Evolutionary conservation across 2,113 vertebrate genomes (phyloP).

Genomic region (Arothron firmamentum): DNA sequence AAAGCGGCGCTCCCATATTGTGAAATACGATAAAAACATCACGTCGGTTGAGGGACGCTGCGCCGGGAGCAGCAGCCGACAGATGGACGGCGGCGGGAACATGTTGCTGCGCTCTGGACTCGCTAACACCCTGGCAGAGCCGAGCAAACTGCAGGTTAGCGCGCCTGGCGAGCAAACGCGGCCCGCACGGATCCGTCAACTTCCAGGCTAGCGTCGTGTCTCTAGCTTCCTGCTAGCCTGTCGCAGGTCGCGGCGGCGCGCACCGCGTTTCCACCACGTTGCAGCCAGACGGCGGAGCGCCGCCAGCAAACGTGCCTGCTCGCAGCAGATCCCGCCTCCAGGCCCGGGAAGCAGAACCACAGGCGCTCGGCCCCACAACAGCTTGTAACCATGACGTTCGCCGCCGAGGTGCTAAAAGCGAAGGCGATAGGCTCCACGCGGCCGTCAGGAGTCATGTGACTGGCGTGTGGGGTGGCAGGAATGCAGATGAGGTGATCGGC

Average conservation of each 20-base stretch:
- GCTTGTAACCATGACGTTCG: conserved; percentile 54
- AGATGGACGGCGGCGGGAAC: conserved; percentile 64
- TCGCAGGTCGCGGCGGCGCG: conserved; percentile 51
- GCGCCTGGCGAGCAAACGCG: conserved; percentile 26
- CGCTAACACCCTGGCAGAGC: conserved; percentile 59
- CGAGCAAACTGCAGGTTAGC: conserved; percentile 42
- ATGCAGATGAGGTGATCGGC: conserved; percentile 24
- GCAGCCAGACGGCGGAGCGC: conserved; percentile 50
- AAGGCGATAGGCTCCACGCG: conserved; percentile 42
- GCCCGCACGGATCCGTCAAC: conserved; percentile 33
- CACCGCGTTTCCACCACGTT: conserved; percentile 23
- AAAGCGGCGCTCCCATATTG: conserved; percentile 55
- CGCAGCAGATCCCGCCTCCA: conserved; percentile 36
- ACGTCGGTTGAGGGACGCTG: conserved; percentile 49
- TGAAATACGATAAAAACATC: conserved; percentile 61
- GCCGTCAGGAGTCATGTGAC: conserved; percentile 33
- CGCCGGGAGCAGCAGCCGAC: conserved; percentile 37
- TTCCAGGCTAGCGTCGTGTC: conserved; percentile 12
- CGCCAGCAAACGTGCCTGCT: conserved; percentile 41
- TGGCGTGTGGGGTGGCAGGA: conserved; percentile 18
- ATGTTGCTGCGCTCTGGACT: conserved; percentile 61
- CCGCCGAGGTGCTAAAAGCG: conserved; percentile 64
- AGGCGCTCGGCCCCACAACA: conserved; percentile 56
- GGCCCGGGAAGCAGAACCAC: conserved; percentile 46
- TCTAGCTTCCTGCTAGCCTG: conserved; percentile 4